Evolutionary conservation across 1,140 invertebrate genomes (phyloP).

Genomic region (Ostrea denselamellosa): DNA sequence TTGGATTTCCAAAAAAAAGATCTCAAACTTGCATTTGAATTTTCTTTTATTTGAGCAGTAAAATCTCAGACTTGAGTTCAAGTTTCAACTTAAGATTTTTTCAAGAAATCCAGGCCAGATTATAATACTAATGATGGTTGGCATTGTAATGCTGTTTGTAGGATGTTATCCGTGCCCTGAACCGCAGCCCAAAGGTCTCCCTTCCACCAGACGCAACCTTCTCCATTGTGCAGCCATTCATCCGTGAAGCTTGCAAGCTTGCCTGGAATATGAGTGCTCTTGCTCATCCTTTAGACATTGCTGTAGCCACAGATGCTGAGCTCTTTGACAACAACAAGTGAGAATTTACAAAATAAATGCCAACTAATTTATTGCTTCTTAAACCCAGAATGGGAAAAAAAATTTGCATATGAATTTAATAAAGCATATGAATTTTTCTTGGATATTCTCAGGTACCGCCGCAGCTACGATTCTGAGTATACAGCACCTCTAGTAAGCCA

Average conservation of each 20-base stretch:
- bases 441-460: constrained; percentile 74
- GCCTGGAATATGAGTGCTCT: constrained; percentile 78
- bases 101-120: no score
- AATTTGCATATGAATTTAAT: background rate
- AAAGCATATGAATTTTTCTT: background rate
- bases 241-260: constrained; percentile 76
- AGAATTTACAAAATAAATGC: constrained; percentile 42
- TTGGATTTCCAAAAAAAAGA: background rate
- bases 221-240: constrained; percentile 76
- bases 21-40: no score
- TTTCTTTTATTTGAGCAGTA: no score
- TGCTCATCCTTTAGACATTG: constrained; percentile 76
- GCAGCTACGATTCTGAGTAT: constrained; percentile 79
- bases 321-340: constrained; percentile 78
- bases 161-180: constrained; percentile 77
- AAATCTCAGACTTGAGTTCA: no score
- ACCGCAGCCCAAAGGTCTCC: constrained; percentile 74
- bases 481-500: constrained; percentile 77
- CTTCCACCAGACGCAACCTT: constrained; percentile 74
- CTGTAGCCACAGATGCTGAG: constrained; percentile 76
- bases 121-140: background rate
- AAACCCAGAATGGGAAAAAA: background rate
- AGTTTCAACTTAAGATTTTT: no score
- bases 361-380: no score
- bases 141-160: constrained; percentile 63